phyloP scores from a whole-genome alignment of 2,888 invertebrate genomes.

The Tachina grossa region DNA sequence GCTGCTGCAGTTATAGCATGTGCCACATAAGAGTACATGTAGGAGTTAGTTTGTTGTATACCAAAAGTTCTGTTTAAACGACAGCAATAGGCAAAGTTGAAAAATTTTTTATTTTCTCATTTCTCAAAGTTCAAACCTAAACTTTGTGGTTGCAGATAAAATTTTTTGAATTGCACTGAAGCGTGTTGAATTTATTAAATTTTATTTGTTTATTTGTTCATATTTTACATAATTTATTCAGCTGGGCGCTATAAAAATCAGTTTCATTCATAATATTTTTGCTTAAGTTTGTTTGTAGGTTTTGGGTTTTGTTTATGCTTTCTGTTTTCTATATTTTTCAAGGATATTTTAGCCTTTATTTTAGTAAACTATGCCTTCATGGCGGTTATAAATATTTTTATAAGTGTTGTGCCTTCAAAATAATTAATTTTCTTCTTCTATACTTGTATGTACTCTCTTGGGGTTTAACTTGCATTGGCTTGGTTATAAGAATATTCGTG shows the following conservation, averaged over 20 bases:
- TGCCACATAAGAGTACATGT: conserved; percentile 65
- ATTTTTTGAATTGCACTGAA: background rate
- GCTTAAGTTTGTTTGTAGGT: conserved; percentile 12
- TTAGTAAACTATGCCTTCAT: background rate
- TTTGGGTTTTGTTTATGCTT: background rate
- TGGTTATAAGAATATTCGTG: conserved; percentile 26
- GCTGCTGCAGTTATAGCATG: conserved; percentile 64
- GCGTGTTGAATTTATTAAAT: too few relatives aligned
- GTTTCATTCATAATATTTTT: conserved; percentile 56
- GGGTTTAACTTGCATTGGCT: conserved; percentile 56
- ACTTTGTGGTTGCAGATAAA: background rate
- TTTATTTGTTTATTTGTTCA: conserved; percentile 8
- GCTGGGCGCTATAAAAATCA: conserved; percentile 38
- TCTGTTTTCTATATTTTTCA: conserved; percentile 2
- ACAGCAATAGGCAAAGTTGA: background rate
- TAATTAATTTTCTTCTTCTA: conserved; percentile 51
- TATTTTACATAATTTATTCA: conserved; percentile 39
- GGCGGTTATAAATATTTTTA: background rate
- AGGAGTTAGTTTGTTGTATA: conserved; percentile 13
- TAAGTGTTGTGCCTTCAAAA: background rate
- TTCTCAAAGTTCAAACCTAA: background rate
- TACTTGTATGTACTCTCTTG: conserved; percentile 49
- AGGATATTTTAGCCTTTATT: conserved; percentile 9
- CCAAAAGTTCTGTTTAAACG: conserved; percentile 7
- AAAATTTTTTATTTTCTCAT: background rate